phyloP scores from a whole-genome alignment of 2,888 invertebrate genomes.

The Chaitophorus viminalis region DNA sequence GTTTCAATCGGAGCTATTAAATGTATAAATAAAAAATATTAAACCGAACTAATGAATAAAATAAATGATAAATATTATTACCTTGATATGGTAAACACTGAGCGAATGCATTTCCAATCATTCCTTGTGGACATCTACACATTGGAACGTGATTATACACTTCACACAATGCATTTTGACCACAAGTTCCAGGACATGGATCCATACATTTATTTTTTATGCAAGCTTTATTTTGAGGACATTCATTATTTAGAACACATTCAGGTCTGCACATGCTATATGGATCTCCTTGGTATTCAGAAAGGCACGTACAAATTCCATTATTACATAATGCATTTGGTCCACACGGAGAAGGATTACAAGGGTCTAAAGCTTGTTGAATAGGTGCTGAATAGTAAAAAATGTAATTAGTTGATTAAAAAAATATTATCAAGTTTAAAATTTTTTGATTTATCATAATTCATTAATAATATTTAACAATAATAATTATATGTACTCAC shows the following conservation, averaged over 20 bases:
- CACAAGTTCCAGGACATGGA: conserved; percentile 76
- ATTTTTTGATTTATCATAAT: neutral
- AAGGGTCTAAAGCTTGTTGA: conserved; percentile 67
- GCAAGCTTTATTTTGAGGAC: conserved; percentile 70
- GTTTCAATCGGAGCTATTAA: conserved; percentile 67
- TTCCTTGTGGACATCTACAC: conserved; percentile 74
- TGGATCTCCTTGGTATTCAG: conserved; percentile 82
- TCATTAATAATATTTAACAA: too few species aligned
- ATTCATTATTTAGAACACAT: conserved; percentile 75
- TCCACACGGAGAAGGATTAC: conserved; percentile 74
- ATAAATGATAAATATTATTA: conserved; percentile 66
- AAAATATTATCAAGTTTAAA: neutral
- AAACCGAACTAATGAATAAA: neutral
- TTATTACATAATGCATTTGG: conserved; percentile 77
- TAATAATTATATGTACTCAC: too few species aligned
- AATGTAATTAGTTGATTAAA: neutral
- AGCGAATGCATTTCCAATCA: conserved; percentile 78
- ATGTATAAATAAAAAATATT: conserved; percentile 26
- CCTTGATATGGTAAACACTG: conserved; percentile 73
- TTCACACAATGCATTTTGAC: conserved; percentile 72
- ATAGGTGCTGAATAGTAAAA: conserved; percentile 37
- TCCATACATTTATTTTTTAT: conserved; percentile 69
- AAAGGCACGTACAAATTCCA: conserved; percentile 78
- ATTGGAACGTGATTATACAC: conserved; percentile 77
- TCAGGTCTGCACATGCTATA: conserved; percentile 80